Evolutionary conservation across 2,888 invertebrate genomes (phyloP).

Genomic region (Rhodophaea formosa): DNA sequence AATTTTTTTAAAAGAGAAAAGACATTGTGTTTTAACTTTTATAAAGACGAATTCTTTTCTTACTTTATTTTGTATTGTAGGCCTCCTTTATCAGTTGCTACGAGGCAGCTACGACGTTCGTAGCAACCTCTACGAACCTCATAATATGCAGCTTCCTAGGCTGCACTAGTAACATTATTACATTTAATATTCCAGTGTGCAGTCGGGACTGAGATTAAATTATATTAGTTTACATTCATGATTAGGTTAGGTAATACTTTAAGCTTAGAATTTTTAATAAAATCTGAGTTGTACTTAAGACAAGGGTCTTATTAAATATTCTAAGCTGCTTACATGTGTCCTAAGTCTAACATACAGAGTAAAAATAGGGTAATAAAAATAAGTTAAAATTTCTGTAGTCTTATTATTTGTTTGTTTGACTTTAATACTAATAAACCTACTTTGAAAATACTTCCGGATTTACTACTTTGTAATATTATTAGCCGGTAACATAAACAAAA

Average conservation of each 20-base stretch:
- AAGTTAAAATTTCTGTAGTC: no score
- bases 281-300: not conserved
- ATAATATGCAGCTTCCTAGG: not conserved
- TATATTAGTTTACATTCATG: not conserved
- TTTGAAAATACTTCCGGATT: no score
- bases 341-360: no score
- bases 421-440: no score
- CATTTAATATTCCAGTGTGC: conserved; percentile 4
- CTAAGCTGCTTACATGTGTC: no score
- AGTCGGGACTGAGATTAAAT: not conserved
- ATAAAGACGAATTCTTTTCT: not conserved
- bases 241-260: not conserved
- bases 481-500: no score
- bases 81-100: not conserved
- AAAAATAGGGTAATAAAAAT: no score
- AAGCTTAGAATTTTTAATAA: not conserved
- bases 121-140: conserved; percentile 4
- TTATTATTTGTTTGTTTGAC: no score
- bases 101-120: not conserved
- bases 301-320: no score
- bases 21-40: no score
- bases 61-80: not conserved
- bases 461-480: no score
- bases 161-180: conserved; percentile 3
- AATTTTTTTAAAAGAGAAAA: no score